These are phyloP conservation scores for Falco berigora DNA, from an alignment of 2,797 vertebrate species.

Conservation along the genomic window DNA sequence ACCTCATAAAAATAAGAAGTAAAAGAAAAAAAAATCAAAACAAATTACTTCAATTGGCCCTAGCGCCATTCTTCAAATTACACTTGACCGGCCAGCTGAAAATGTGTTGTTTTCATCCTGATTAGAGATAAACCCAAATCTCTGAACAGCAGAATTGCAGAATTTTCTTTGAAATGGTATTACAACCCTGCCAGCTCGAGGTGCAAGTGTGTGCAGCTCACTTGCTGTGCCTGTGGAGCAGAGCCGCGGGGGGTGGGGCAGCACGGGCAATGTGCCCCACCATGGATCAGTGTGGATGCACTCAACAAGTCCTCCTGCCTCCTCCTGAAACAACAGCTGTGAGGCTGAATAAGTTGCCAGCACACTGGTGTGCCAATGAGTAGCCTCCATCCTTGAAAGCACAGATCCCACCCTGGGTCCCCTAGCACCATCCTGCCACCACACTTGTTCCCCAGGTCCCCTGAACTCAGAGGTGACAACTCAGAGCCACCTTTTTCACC, in stretches of 20 bases:
- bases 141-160: background rate
- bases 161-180: background rate
- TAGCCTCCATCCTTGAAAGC: background rate
- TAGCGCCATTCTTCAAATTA: background rate
- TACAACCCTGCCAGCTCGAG: background rate
- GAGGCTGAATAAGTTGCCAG: background rate
- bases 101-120: background rate
- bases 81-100: background rate
- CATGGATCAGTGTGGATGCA: background rate
- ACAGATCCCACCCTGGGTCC: background rate
- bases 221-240: background rate
- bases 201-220: background rate
- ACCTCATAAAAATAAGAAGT: conserved; percentile 27
- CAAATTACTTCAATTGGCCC: background rate
- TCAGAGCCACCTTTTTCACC: background rate
- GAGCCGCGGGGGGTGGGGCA: background rate
- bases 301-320: background rate
- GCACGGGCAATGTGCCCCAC: fast-evolving
- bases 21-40: background rate
- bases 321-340: background rate
- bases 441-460: background rate
- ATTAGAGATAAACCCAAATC: background rate
- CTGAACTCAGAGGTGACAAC: background rate
- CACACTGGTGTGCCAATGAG: background rate
- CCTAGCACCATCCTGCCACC: background rate